Evolutionary conservation across 2,888 invertebrate genomes (phyloP).

Genomic region (Dolichomitus sp.): DNA sequence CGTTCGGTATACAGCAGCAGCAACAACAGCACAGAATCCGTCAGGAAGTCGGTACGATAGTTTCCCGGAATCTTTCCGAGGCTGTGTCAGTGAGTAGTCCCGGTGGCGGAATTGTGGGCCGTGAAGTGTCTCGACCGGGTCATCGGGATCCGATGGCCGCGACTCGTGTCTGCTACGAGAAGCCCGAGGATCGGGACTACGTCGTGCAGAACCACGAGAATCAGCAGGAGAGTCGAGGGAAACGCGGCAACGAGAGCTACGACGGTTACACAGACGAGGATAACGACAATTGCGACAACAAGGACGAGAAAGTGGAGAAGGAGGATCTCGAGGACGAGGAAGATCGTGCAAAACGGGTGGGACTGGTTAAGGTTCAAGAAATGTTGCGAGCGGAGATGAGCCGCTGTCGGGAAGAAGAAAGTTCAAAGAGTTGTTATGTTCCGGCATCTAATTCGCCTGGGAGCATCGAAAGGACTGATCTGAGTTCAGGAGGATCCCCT

Average conservation of each 20-base stretch:
- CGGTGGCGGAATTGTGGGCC: not conserved
- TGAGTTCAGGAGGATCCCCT: constrained; percentile 43
- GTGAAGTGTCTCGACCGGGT: not conserved
- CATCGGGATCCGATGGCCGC: constrained; percentile 21
- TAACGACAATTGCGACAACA: constrained; percentile 25
- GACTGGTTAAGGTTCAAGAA: constrained; percentile 64
- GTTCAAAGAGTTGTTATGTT: constrained; percentile 41
- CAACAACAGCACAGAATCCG: constrained; percentile 38
- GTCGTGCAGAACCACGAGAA: constrained; percentile 1
- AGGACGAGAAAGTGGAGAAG: not conserved
- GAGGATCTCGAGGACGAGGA: constrained; percentile 45
- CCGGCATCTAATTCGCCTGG: constrained; percentile 26
- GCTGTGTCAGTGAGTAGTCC: constrained; percentile 35
- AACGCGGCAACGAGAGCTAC: constrained; percentile 15
- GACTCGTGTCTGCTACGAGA: constrained; percentile 23
- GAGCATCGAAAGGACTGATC: constrained; percentile 48
- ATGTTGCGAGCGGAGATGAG: constrained; percentile 62
- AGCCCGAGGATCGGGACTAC: constrained; percentile 19
- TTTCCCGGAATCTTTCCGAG: constrained; percentile 44
- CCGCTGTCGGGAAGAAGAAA: constrained; percentile 58
- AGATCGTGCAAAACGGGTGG: constrained; percentile 66
- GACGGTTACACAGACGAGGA: constrained; percentile 39
- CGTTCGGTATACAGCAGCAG: constrained; percentile 71
- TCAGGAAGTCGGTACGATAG: constrained; percentile 36
- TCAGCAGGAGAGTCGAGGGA: constrained; percentile 4